phyloP scores from a whole-genome alignment of 2,113 vertebrate genomes.

The Thamnaconus septentrionalis region DNA sequence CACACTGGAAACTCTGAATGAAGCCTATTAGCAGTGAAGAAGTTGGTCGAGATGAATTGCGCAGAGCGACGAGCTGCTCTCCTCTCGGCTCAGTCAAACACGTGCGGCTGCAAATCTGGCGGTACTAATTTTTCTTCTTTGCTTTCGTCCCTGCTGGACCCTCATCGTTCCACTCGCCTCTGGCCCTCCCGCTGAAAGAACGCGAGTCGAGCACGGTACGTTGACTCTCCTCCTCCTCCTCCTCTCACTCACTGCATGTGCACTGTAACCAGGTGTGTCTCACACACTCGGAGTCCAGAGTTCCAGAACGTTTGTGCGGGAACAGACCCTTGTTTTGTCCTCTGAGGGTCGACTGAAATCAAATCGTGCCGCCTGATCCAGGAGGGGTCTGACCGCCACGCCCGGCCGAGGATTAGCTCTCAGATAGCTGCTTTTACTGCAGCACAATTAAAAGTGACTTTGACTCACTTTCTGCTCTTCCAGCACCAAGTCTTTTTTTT shows the following conservation, averaged over 20 bases:
- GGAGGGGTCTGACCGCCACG: constrained; percentile 73
- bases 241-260: constrained; percentile 30
- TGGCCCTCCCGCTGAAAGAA: constrained; percentile 78
- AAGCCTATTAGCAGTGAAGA: background rate
- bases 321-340: constrained; percentile 52
- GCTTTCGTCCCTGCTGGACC: constrained; percentile 61
- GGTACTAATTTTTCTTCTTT: constrained; percentile 65
- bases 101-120: background rate
- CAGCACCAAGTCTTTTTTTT: background rate
- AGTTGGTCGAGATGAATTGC: background rate
- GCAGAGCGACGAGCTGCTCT: background rate
- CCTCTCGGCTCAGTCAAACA: background rate
- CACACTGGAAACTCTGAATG: background rate
- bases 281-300: constrained; percentile 34
- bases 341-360: constrained; percentile 54
- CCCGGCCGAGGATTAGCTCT: constrained; percentile 70
- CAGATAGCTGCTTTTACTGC: constrained; percentile 73
- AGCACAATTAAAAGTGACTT: constrained; percentile 82
- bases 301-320: constrained; percentile 34
- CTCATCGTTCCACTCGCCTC: constrained; percentile 67
- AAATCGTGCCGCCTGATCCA: constrained; percentile 74
- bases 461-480: constrained; percentile 54
- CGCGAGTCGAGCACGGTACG: constrained; percentile 93
- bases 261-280: constrained; percentile 53
- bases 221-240: constrained; percentile 44